A percentile compares a stretch with the other conserved stretches of the same genome.
phyloP scores from a whole-genome alignment of 1,140 invertebrate species.

The Conopomorpha cramerella region DNA sequence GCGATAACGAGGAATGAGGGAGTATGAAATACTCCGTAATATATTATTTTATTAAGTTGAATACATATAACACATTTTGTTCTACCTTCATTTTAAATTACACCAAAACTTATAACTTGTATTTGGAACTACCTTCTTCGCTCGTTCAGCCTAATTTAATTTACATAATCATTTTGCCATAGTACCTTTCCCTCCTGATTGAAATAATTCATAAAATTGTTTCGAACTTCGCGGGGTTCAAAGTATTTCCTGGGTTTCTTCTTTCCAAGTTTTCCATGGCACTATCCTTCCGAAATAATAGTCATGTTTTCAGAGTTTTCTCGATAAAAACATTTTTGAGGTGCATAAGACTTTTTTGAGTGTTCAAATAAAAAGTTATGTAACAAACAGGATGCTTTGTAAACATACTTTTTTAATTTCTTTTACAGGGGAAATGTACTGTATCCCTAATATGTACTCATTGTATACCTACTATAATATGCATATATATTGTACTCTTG shows the following conservation, averaged over 20 bases:
- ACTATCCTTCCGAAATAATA: constrained; percentile 8
- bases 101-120: constrained; percentile 1
- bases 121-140: constrained; percentile 1
- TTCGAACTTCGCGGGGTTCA: constrained; percentile 12
- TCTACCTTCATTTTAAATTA: background rate
- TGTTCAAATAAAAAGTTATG: constrained; percentile 14
- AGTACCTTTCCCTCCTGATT: constrained; percentile 13
- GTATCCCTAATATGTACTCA: too few relatives aligned
- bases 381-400: constrained; percentile 9
- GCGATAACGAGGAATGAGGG: constrained; percentile 5
- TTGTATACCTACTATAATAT: too few relatives aligned
- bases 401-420: too few relatives aligned
- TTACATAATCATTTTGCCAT: constrained; percentile 12
- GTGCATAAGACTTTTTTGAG: constrained; percentile 10
- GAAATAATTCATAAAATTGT: constrained; percentile 14
- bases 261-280: constrained; percentile 9
- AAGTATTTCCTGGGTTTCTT: constrained; percentile 9
- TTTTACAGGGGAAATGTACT: too few relatives aligned
- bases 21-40: constrained; percentile 6
- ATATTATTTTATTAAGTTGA: constrained; percentile 7
- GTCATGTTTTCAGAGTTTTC: constrained; percentile 15
- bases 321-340: constrained; percentile 14
- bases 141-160: constrained; percentile 3
- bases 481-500: too few relatives aligned
- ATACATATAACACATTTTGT: constrained; percentile 1